Conservation (phyloP, 2,888 invertebrate genomes). For the Patella pellucida region DNA sequence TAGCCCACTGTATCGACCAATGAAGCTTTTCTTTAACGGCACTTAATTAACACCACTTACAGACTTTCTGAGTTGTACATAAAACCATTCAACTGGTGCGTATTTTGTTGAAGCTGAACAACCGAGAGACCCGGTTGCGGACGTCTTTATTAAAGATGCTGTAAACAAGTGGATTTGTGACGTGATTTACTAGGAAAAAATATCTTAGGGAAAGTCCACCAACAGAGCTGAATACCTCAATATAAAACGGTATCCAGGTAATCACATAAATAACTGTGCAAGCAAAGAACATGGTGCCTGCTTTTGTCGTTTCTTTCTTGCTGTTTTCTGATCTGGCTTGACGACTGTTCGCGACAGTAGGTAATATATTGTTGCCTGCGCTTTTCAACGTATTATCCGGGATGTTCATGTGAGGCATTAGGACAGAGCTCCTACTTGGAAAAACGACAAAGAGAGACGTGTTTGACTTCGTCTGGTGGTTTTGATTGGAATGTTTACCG, state of each 20-base stretch:
- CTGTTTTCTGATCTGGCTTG: too few species aligned
- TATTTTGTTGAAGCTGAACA: background rate
- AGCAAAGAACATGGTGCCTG: slow-evolving; percentile 28
- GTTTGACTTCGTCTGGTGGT: too few species aligned
- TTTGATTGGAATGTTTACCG: background rate
- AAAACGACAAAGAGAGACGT: too few species aligned
- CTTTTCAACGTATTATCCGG: too few species aligned
- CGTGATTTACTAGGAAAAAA: slow-evolving; percentile 23
- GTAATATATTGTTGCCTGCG: background rate
- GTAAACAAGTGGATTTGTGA: slow-evolving; percentile 28
- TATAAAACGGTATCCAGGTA: slow-evolving; percentile 28
- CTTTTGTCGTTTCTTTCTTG: slow-evolving; percentile 8
- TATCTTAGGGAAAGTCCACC: slow-evolving; percentile 21
- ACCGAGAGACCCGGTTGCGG: slow-evolving; percentile 12
- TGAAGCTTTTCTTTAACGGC: too few species aligned
- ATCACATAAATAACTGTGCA: slow-evolving; percentile 27
- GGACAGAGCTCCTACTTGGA: background rate
- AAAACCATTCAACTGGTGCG: too few species aligned
- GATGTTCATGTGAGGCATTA: too few species aligned
- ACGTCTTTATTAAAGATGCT: slow-evolving; percentile 24
- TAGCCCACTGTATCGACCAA: too few species aligned
- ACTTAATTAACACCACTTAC: too few species aligned
- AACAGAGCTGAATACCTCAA: slow-evolving; percentile 22
- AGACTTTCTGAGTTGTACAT: too few species aligned
- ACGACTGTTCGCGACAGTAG: too few species aligned